Base-by-base conservation (phyloP, 2,797 vertebrate genomes). In the Muscicapa striata region DNA sequence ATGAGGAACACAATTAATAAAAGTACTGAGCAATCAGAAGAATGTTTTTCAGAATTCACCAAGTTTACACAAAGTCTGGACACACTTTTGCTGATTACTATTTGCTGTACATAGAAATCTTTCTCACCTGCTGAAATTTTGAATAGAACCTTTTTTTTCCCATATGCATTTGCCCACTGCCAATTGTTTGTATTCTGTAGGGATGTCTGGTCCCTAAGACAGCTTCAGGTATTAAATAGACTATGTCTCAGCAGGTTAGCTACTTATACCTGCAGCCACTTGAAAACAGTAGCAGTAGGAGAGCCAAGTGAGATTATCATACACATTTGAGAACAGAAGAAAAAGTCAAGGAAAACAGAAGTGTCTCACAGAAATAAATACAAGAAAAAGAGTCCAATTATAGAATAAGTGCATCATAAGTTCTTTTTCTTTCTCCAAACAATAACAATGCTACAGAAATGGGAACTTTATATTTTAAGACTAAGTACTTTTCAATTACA, bases 281-380 rank as follows among this genome's bases (percentile, higher is more conserved):
- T 94, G 89, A 94, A 96, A 95, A 81, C 41, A 86, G 84, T 43
- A 87, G 59, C 91, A 95, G 63, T 93, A 91, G 94, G 93, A 81
- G 88, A 81, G 59, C 58, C 79, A 87, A 89, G 80, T 68, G 79
- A 95, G 89, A 95, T 90, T 88, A 97, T 94, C 63, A 67, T 26
- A 86, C 0, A 4, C 1, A 2, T 96, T 95, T 64, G 87, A 92
- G 73, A 94, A 43, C 23, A 93, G 87, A 89, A 90, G 18, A 77
- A 84, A 69, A 87, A 90, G 38, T 78, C 38, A 92, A 66, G 52
- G 41, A 87, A 95, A 96, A 94, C 58, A 93, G 63, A 94, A 90
- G n/a, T 23, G 7, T 54, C 43, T 90, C 72, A 79, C 66, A 93
- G 81, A 96, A 96, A 88, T 84, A 89, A 94, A 83, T 82, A 66